These are phyloP conservation scores for Drosophila putrida DNA, from an alignment of 2,888 invertebrate species.

Conservation along the genomic window DNA sequence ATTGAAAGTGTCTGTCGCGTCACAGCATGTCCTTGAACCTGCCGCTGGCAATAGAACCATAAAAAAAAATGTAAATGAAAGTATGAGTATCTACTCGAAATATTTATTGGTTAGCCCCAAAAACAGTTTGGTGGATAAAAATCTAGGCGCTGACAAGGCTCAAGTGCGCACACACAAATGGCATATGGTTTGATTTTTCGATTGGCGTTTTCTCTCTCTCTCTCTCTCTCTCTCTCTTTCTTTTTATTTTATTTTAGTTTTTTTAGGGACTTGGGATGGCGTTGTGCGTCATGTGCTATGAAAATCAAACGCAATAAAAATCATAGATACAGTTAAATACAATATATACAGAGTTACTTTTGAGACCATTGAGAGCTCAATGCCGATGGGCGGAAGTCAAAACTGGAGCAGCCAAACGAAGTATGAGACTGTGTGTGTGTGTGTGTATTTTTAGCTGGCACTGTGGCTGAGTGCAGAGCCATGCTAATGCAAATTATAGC, in stretches of 20 bases:
- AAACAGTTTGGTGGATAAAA: conserved; percentile 65
- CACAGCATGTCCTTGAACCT: conserved; percentile 70
- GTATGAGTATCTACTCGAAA: conserved; percentile 43
- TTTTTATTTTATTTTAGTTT: conserved; percentile 3
- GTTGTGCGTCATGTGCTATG: conserved; percentile 72
- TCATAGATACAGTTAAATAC: conserved; percentile 51
- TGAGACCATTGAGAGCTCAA: conserved; percentile 31
- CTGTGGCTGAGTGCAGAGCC: conserved; percentile 70
- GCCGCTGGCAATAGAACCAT: conserved; percentile 27
- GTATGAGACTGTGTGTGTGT: conserved; percentile 2
- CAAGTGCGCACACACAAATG: conserved; percentile 64
- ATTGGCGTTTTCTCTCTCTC: background rate
- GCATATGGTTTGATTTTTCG: conserved; percentile 54
- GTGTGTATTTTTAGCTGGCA: conserved; percentile 46
- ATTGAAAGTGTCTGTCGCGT: conserved; percentile 5
- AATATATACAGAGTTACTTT: conserved; percentile 15
- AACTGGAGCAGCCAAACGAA: conserved; percentile 63
- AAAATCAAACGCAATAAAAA: conserved; percentile 79
- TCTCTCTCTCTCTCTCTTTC: conserved; percentile 9
- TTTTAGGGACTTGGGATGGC: conserved; percentile 11
- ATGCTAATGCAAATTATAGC: conserved; percentile 79
- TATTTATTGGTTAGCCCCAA: conserved; percentile 65
- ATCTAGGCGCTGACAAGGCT: conserved; percentile 70
- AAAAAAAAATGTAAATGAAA: conserved; percentile 31
- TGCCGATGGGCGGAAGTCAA: conserved; percentile 62